Evolutionary conservation across 2,888 invertebrate species (phyloP).

Genomic region (Tiliacea citrago): DNA sequence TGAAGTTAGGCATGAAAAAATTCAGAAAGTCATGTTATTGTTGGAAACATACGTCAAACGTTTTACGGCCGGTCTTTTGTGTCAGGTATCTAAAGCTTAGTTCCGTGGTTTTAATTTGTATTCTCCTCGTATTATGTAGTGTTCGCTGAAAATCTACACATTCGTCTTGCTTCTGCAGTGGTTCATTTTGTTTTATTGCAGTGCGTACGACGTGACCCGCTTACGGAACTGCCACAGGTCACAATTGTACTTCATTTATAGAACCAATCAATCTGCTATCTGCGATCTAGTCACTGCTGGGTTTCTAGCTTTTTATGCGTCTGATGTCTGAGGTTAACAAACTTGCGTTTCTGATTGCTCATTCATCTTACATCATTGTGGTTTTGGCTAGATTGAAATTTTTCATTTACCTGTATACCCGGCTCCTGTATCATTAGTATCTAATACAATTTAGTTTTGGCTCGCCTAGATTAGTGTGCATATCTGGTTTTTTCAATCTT

Average conservation of each 20-base stretch:
- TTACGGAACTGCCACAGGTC: conserved; percentile 81
- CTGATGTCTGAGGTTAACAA: conserved; percentile 87
- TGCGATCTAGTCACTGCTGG: conserved; percentile 86
- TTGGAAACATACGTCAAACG: conserved; percentile 29
- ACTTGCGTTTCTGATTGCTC: conserved; percentile 88
- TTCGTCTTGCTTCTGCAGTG: conserved; percentile 76
- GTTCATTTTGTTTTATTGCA: conserved; percentile 82
- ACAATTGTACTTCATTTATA: conserved; percentile 85
- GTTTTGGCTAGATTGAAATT: conserved; percentile 80
- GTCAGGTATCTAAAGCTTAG: conserved; percentile 55
- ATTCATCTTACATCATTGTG: conserved; percentile 90
- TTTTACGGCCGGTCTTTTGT: conserved; percentile 21
- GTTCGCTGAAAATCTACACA: conserved; percentile 75
- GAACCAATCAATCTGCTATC: conserved; percentile 89
- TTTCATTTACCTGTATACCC: conserved; percentile 79
- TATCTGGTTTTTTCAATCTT: conserved; percentile 63
- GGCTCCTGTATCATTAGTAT: conserved; percentile 78
- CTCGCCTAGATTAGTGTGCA: conserved; percentile 70
- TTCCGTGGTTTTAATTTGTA: conserved; percentile 75
- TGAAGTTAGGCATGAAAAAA: conserved; percentile 8
- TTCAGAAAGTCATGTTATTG: conserved; percentile 20
- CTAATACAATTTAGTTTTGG: conserved; percentile 73
- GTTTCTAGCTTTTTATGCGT: conserved; percentile 90
- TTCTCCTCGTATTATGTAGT: conserved; percentile 73
- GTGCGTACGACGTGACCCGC: conserved; percentile 81